Percentiles rank a stretch among this genome's conserved stretches.
Evolutionary conservation across 2,797 vertebrate genomes (phyloP).

Genomic region (Pachyuromys duprasi): DNA sequence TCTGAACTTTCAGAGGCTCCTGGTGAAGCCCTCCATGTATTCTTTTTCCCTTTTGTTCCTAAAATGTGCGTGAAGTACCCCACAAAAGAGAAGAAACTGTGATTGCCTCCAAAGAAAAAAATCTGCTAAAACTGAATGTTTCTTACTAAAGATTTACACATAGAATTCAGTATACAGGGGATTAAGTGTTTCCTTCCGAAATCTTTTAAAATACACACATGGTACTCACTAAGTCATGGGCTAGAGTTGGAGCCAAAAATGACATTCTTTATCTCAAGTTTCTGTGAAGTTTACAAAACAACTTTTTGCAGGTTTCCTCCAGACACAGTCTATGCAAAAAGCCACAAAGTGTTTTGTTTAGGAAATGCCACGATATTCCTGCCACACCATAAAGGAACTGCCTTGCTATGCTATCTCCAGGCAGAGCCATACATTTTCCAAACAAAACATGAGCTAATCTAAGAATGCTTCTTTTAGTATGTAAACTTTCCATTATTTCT

Average conservation of each 20-base stretch:
- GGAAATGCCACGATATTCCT: conserved; percentile 76
- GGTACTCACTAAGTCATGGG: conserved; percentile 60
- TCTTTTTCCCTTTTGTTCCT: neutral
- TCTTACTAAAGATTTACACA: conserved; percentile 46
- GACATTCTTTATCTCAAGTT: conserved; percentile 76
- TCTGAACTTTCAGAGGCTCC: neutral
- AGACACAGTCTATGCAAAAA: conserved; percentile 62
- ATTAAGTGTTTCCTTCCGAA: conserved; percentile 68
- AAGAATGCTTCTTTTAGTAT: conserved; percentile 52
- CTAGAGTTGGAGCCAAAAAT: conserved; percentile 56
- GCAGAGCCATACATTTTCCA: conserved; percentile 71
- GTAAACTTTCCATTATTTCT: conserved; percentile 68
- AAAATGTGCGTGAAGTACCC: neutral
- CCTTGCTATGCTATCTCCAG: conserved; percentile 65
- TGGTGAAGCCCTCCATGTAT: neutral
- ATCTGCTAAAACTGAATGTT: conserved; percentile 37
- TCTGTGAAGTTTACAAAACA: conserved; percentile 72
- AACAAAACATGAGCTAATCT: conserved; percentile 81
- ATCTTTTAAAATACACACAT: conserved; percentile 53
- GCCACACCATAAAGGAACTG: conserved; percentile 71
- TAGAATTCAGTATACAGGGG: conserved; percentile 32
- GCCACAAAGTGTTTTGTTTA: conserved; percentile 71
- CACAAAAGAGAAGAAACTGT: neutral
- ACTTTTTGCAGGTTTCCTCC: conserved; percentile 70
- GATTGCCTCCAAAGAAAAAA: conserved; percentile 21